A percentile compares a stretch with the other conserved stretches of the same genome.
Conservation (phyloP, 2,113 vertebrate genomes). For the Collichthys lucidus region DNA sequence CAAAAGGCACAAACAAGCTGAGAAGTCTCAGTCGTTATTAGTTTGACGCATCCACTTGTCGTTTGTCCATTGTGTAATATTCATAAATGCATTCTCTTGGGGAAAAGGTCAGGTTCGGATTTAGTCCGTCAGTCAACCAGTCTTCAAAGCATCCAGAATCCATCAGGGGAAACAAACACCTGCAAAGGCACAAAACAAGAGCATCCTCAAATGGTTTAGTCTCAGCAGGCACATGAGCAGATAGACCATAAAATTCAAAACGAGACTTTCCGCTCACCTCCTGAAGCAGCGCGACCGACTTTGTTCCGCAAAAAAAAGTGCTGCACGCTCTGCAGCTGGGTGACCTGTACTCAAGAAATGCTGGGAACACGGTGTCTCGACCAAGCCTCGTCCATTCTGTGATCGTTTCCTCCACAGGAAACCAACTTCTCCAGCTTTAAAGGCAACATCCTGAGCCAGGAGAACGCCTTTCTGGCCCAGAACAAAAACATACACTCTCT, state of each 20-base stretch:
- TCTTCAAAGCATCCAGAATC: constrained; percentile 38
- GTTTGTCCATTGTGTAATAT: constrained; percentile 25
- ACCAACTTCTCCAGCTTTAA: constrained; percentile 82
- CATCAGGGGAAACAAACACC: constrained; percentile 40
- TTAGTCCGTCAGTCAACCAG: background rate
- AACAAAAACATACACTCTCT: constrained; percentile 78
- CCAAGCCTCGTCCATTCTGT: constrained; percentile 77
- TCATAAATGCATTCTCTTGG: constrained; percentile 32
- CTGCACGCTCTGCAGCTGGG: constrained; percentile 22
- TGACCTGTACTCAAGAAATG: constrained; percentile 65
- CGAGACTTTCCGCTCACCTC: constrained; percentile 42
- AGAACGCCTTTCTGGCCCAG: constrained; percentile 81
- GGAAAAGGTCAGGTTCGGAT: background rate
- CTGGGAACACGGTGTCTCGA: constrained; percentile 71
- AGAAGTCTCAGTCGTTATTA: background rate
- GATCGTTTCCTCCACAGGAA: constrained; percentile 85
- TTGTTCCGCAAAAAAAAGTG: constrained; percentile 10
- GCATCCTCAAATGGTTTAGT: background rate
- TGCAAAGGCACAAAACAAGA: constrained; percentile 20
- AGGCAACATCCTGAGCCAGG: constrained; percentile 84
- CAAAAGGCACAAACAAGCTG: background rate
- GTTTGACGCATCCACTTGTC: background rate
- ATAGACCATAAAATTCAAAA: background rate
- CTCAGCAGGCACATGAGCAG: constrained; percentile 8
- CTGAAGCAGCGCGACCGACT: background rate